Evolutionary conservation across 2,113 vertebrate species (phyloP), one percentile per base, ranked within the genome.

Genomic region (Chrysemys picta): DNA sequence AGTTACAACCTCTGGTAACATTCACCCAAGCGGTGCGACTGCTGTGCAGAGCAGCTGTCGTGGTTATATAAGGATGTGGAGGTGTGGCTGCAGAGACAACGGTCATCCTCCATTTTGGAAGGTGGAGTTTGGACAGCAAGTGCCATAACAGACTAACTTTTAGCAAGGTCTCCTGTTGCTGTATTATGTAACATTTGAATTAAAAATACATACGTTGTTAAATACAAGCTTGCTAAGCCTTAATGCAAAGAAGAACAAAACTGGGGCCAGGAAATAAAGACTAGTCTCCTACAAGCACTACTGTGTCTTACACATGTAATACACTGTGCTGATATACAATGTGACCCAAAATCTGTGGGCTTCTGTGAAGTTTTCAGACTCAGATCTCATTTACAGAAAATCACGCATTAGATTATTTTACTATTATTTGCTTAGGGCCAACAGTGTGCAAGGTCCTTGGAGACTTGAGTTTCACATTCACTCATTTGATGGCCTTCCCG

Each of bases 401-500:
- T 25, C 29, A 85, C 47, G 38, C 2, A 38, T 92, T 31, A 82
- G 3, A 27, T 85, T 92, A 50, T 17, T 95, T 94, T 94, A 79
- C 19, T 85, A 21, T 93, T 79, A 21, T 24, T 47, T 50, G 0
- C 91, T 95, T 88, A 52, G 13, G 87, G n/a, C 3, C 0, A 88
- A 24, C 31, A 82, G 0, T 38, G 27, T 9, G 84, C 4, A 75
- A 84, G 82, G 50, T 85, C 7, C 49, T 93, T 88, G 38, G 94
- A 94, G 72, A 93, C 22, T 45, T 1, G 16, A 93, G 5, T 79
- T 96, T 91, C 57, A 38, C 27, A 54, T 79, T 88, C 0, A 0
- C 0, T 47, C 84, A 25, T 91, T 94, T 95, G 75, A 95, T 88
- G 50, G 13, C 87, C 10, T 95, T 88, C 85, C 62, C 19, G 92